Evolutionary conservation across 1,140 invertebrate genomes (phyloP), one percentile per base, ranked within the genome.

Genomic region (Lineus longissimus): DNA sequence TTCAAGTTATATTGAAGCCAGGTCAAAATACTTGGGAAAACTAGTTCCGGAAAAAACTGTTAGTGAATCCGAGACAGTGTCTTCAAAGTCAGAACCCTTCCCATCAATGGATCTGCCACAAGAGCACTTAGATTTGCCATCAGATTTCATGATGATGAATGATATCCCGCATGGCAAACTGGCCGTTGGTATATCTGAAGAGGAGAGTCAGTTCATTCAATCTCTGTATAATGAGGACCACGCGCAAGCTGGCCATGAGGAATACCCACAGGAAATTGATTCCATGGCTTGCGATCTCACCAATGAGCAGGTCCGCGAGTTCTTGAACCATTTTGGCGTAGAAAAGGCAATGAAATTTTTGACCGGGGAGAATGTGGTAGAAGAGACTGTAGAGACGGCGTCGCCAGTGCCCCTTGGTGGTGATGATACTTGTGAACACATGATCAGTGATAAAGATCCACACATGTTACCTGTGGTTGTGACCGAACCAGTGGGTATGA

Each of bases 151-250:
- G 19, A 11, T 19, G 40, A n/a, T n/a, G n/a, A 36, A 4, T 36
- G n/a, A 19, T 6, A 51, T 51, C 25, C 47, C 47, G 47, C 6
- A n/a, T 6, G 47, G 47, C 6, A 51, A 51, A 51, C n/a, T 51
- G 19, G 47, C 47, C 9, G 47, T 51, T 4, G 47, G 47, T 4
- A 27, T 51, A 4, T 23, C 47, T 4, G 47, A 51, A 51, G 47
- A 51, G n/a, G 47, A 51, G 47, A 51, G 47, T 27, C n/a, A 51
- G n/a, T 51, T 51, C n/a, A 6, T 51, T n/a, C 19, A 51, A 6
- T 23, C 47, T 7, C n/a, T 51, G n/a, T 51, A 27, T n/a, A 7
- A 4, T n/a, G 47, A 51, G 4, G 47, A 23, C 9, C 47, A 51
- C 6, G 33, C 4, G 15, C 33, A 36, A 15, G 33, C 33, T 7